These are phyloP conservation scores for Ctenosaura bakeri DNA, from an alignment of 2,797 vertebrate genomes.

Conservation along the genomic window DNA sequence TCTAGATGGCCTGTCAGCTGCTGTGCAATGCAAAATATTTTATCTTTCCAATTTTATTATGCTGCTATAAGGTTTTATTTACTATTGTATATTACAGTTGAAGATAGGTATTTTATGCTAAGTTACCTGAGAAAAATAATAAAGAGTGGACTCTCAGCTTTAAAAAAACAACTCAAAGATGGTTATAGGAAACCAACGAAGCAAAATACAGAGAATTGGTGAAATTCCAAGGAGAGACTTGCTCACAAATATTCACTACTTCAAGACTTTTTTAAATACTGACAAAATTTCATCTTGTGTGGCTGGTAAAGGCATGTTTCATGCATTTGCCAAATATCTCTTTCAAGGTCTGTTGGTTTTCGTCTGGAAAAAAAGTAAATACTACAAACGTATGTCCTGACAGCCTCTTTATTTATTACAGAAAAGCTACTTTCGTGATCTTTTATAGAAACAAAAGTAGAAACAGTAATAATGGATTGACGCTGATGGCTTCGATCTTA, in stretches of 20 bases:
- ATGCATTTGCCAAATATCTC: constrained; percentile 46
- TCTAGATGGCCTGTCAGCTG: not conserved
- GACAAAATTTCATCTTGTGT: constrained; percentile 16
- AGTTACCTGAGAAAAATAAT: constrained; percentile 1
- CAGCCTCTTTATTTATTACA: constrained; percentile 36
- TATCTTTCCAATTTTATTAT: not conserved
- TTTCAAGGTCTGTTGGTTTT: constrained; percentile 1
- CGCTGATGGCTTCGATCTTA: not conserved
- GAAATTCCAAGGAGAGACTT: not conserved
- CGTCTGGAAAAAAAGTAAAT: constrained; percentile 41
- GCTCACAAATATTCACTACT: not conserved
- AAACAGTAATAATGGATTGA: not conserved
- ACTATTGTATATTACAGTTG: not conserved
- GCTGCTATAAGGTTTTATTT: not conserved
- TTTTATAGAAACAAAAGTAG: not conserved
- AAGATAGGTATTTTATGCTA: not conserved
- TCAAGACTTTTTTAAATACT: constrained; percentile 39
- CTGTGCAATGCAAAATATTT: not conserved
- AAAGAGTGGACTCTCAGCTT: not conserved
- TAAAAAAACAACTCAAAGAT: not conserved
- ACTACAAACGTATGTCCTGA: not conserved
- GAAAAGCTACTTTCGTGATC: constrained; percentile 30
- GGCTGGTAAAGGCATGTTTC: constrained; percentile 36
- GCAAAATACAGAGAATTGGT: not conserved
- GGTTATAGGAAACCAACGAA: not conserved